These are phyloP conservation scores for Tenthredo notha DNA, from an alignment of 2,888 invertebrate species.

Conservation along the genomic window DNA sequence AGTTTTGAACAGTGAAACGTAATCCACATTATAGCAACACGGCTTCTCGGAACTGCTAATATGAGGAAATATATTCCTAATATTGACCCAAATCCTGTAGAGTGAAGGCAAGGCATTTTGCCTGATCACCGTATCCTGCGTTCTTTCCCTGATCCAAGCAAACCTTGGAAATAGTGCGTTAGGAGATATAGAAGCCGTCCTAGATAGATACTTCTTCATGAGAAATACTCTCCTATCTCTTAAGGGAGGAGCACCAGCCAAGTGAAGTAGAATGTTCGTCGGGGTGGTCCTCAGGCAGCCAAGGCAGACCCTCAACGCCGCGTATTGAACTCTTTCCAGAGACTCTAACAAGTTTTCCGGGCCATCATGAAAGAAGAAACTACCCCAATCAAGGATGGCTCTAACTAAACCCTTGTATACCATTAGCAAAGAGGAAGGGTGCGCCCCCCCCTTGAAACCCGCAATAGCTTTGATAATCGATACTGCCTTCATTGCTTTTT, in stretches of 20 bases:
- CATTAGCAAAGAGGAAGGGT: not conserved
- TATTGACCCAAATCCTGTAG: no score
- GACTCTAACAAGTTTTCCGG: not conserved
- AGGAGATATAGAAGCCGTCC: not conserved
- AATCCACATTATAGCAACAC: not conserved
- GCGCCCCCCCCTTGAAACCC: not conserved
- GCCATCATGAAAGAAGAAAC: not conserved
- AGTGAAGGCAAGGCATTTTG: no score
- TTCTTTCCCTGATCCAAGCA: not conserved
- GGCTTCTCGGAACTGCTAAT: not conserved
- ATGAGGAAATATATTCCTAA: not conserved
- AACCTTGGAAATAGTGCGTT: not conserved
- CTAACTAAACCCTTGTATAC: conserved; percentile 38
- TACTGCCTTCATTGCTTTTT: not conserved
- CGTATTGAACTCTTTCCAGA: conserved; percentile 40
- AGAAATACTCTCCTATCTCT: not conserved
- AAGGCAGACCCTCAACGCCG: conserved; percentile 40
- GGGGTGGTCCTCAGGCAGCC: conserved; percentile 51
- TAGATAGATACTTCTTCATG: not conserved
- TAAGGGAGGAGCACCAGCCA: conserved; percentile 34
- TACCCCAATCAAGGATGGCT: conserved; percentile 41
- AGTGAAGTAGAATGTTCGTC: conserved; percentile 47
- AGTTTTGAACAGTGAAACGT: not conserved
- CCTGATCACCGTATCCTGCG: not conserved
- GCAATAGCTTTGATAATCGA: not conserved